phyloP scores from a whole-genome alignment of 2,888 invertebrate genomes.

The Toxonevra muliebris region DNA sequence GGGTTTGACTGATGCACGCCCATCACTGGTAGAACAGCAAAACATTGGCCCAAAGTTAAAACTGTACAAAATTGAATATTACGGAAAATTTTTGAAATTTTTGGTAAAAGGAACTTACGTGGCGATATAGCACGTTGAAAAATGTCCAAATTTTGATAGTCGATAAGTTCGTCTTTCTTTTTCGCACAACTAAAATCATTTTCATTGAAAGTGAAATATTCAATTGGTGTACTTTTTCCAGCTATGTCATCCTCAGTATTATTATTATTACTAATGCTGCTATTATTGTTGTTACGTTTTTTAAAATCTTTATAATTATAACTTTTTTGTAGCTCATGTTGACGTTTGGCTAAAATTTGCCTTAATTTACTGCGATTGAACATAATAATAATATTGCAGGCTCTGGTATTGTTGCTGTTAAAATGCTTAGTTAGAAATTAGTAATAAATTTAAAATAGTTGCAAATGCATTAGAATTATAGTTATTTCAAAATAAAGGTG shows the following conservation, averaged over 20 bases:
- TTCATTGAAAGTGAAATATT: constrained; percentile 31
- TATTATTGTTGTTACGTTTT: constrained; percentile 1
- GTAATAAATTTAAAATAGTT: too few relatives aligned
- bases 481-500: too few relatives aligned
- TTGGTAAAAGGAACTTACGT: constrained; percentile 44
- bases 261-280: constrained; percentile 9
- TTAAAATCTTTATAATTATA: constrained; percentile 9
- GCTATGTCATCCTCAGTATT: constrained; percentile 13
- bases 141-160: constrained; percentile 53
- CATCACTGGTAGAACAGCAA: constrained; percentile 67
- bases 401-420: background rate
- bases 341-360: constrained; percentile 39
- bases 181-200: constrained; percentile 23
- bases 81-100: background rate
- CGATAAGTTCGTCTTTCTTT: constrained; percentile 13
- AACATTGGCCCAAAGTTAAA: constrained; percentile 67
- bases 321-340: constrained; percentile 20
- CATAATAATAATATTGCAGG: constrained; percentile 35
- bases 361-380: constrained; percentile 43
- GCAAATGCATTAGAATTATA: too few relatives aligned
- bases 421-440: background rate
- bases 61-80: constrained; percentile 50
- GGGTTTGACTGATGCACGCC: constrained; percentile 65
- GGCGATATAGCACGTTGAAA: constrained; percentile 67
- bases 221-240: constrained; percentile 29